Evolutionary conservation across 1,140 invertebrate genomes (phyloP).

Genomic region (Drosophila azteca): DNA sequence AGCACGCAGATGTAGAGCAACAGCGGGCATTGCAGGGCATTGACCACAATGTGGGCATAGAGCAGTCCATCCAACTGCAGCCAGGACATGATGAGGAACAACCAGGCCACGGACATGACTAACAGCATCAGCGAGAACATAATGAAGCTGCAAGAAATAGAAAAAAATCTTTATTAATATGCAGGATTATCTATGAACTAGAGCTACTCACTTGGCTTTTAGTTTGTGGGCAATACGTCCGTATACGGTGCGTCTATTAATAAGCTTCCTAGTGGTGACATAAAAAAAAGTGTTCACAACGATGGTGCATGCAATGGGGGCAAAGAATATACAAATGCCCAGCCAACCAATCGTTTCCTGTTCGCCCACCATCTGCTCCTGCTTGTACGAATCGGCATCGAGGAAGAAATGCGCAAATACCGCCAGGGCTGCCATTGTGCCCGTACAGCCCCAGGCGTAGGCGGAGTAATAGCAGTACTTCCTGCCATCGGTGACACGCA

Average conservation of each 20-base stretch:
- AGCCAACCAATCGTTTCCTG: constrained; percentile 90
- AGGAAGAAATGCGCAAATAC: constrained; percentile 92
- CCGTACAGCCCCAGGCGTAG: constrained; percentile 90
- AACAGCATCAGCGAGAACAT: constrained; percentile 90
- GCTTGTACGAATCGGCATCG: constrained; percentile 87
- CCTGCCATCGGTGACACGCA: constrained; percentile 91
- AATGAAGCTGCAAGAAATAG: constrained; percentile 87
- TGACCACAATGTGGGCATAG: constrained; percentile 90
- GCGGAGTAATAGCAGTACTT: constrained; percentile 94
- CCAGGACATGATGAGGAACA: constrained; percentile 90
- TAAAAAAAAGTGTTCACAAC: constrained; percentile 91
- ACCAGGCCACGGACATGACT: constrained; percentile 89
- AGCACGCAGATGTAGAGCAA: constrained; percentile 90
- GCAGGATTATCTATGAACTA: neutral
- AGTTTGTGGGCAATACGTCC: constrained; percentile 93
- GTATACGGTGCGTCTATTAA: constrained; percentile 91
- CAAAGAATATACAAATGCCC: constrained; percentile 91
- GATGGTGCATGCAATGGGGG: constrained; percentile 90
- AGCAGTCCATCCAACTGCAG: constrained; percentile 88
- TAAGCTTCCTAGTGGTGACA: constrained; percentile 90
- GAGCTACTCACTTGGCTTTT: constrained; percentile 87
- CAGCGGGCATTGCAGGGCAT: constrained; percentile 89
- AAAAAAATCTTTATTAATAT: neutral
- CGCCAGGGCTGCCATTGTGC: constrained; percentile 88
- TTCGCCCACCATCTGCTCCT: constrained; percentile 84